These are phyloP conservation scores for Caenorhabditis tropicalis DNA, from an alignment of 1,140 invertebrate species.

Conservation along the genomic window DNA sequence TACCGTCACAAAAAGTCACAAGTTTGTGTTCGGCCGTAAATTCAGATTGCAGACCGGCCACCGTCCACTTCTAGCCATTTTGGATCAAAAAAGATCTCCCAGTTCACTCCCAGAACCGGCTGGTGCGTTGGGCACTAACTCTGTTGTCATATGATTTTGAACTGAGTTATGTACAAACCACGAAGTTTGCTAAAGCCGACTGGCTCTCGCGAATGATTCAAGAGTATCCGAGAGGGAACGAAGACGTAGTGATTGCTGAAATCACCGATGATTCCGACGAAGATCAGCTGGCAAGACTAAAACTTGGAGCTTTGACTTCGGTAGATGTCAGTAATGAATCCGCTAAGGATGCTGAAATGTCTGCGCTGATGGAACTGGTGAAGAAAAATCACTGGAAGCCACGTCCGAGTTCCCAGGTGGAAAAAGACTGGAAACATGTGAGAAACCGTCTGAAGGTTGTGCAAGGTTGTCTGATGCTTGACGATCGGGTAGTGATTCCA, in stretches of 20 bases:
- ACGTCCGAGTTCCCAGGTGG: neutral
- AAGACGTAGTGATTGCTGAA: slow-evolving; percentile 56
- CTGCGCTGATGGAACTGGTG: neutral
- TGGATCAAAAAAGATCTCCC: too few relatives aligned
- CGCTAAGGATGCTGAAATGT: neutral
- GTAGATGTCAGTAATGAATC: neutral
- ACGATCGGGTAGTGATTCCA: slow-evolving; percentile 70
- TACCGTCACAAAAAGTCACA: too few relatives aligned
- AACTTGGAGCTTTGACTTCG: neutral
- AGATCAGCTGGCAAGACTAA: neutral
- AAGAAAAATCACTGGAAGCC: neutral
- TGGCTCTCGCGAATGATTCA: slow-evolving; percentile 66
- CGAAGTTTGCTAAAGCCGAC: slow-evolving; percentile 64
- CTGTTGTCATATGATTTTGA: too few relatives aligned
- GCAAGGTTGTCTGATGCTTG: slow-evolving; percentile 62
- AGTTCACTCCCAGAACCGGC: too few relatives aligned
- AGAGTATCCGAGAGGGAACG: neutral
- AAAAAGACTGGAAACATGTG: neutral
- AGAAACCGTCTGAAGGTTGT: neutral
- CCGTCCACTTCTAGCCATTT: too few relatives aligned
- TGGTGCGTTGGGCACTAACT: too few relatives aligned
- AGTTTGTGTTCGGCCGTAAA: too few relatives aligned
- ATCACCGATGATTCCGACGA: neutral
- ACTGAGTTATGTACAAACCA: slow-evolving; percentile 48
- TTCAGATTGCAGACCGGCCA: too few relatives aligned